Conservation (phyloP, 2,797 vertebrate species). For the Harpagifer antarcticus region DNA sequence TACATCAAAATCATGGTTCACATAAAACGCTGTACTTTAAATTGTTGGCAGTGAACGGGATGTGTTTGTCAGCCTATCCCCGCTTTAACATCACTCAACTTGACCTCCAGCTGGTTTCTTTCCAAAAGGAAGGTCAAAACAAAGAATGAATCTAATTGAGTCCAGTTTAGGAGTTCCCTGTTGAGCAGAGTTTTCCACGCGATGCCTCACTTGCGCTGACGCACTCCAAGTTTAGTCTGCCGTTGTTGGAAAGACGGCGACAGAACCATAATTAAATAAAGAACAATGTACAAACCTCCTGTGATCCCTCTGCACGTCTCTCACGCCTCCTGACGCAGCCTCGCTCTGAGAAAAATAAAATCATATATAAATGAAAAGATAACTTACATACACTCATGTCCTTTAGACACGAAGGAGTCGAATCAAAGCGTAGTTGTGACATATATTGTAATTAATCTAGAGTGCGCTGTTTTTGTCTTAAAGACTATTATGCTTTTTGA, state of each 20-base stretch:
- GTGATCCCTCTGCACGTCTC: constrained; percentile 76
- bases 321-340: constrained; percentile 63
- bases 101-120: not conserved
- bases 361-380: not conserved
- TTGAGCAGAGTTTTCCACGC: not conserved
- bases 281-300: constrained; percentile 75
- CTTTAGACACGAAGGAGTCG: not conserved
- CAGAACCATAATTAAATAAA: not conserved
- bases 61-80: constrained; percentile 26
- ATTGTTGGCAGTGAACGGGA: constrained; percentile 6
- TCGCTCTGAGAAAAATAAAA: constrained; percentile 77
- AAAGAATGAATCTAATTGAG: constrained; percentile 28
- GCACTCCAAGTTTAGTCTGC: not conserved
- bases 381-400: not conserved
- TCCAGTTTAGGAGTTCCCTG: not conserved
- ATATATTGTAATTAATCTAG: too few relatives aligned
- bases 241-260: not conserved
- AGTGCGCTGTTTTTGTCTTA: too few relatives aligned
- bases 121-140: constrained; percentile 36
- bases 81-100: too few relatives aligned
- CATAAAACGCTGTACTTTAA: constrained; percentile 12
- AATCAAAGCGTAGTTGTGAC: too few relatives aligned
- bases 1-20: constrained; percentile 1
- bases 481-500: too few relatives aligned
- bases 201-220: not conserved